A percentile compares a stretch with the other conserved stretches of the same genome.
phyloP scores from a whole-genome alignment of 2,888 invertebrate species.

The Nycteola revayana region DNA sequence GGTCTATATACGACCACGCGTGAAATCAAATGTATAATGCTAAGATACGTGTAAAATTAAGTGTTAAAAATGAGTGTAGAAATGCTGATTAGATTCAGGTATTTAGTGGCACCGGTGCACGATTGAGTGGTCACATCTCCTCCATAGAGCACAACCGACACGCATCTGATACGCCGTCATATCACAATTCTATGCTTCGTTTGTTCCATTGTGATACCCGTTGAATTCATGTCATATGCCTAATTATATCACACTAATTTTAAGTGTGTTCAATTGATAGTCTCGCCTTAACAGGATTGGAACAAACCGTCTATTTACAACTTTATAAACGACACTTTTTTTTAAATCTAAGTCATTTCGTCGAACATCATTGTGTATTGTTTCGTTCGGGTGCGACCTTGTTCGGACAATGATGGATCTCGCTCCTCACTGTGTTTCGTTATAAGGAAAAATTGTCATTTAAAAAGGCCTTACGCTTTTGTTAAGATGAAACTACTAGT shows the following conservation, averaged over 20 bases:
- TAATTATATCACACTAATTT: constrained; percentile 74
- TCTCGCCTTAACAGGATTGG: constrained; percentile 50
- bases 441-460: constrained; percentile 42
- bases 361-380: constrained; percentile 48
- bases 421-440: constrained; percentile 38
- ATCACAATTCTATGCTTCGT: constrained; percentile 75
- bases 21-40: constrained; percentile 71
- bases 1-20: constrained; percentile 48
- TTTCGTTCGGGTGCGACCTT: constrained; percentile 56
- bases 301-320: constrained; percentile 17
- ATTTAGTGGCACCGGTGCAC: constrained; percentile 63
- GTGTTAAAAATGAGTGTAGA: constrained; percentile 81
- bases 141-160: constrained; percentile 56
- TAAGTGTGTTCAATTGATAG: constrained; percentile 64
- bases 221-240: constrained; percentile 77
- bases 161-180: constrained; percentile 71
- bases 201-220: constrained; percentile 74
- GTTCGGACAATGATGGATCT: constrained; percentile 67
- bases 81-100: constrained; percentile 81
- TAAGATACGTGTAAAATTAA: constrained; percentile 80
- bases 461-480: constrained; percentile 46
- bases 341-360: constrained; percentile 26
- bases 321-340: constrained; percentile 29
- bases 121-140: constrained; percentile 74
- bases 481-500: constrained; percentile 67